phyloP scores from a whole-genome alignment of 1,140 invertebrate species.

The Branchinecta lynchi region DNA sequence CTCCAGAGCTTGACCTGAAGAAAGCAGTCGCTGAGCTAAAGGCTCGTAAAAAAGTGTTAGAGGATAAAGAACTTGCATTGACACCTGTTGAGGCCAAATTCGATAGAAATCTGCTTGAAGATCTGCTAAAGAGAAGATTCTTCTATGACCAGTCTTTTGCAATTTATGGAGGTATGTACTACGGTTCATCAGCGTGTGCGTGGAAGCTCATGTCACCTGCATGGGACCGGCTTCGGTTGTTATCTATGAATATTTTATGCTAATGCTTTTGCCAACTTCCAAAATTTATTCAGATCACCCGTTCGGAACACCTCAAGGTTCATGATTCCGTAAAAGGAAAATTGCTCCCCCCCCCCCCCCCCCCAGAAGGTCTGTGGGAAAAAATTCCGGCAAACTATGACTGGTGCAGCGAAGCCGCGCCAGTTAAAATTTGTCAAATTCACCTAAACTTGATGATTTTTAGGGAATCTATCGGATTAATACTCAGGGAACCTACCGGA shows the following conservation, averaged over 20 bases:
- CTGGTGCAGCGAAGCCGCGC: too few species aligned
- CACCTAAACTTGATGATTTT: too few species aligned
- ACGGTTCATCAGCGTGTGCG: conserved; percentile 16
- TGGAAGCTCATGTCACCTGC: not conserved
- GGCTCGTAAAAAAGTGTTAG: conserved; percentile 70
- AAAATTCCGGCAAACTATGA: too few species aligned
- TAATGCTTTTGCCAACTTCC: not conserved
- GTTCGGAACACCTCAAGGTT: too few species aligned
- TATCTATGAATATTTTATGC: not conserved
- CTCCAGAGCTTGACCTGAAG: conserved; percentile 78
- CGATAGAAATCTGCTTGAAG: conserved; percentile 87
- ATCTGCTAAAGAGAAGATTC: conserved; percentile 89
- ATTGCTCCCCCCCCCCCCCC: too few species aligned
- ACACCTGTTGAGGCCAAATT: conserved; percentile 54
- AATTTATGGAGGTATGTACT: conserved; percentile 79
- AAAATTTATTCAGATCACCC: not conserved
- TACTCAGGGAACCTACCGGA: too few species aligned
- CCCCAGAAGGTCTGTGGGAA: too few species aligned
- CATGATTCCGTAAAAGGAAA: too few species aligned
- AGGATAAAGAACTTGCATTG: conserved; percentile 81
- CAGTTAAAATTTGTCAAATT: too few species aligned
- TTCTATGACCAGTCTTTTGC: conserved; percentile 98
- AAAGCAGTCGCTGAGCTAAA: conserved; percentile 87
- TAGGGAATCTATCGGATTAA: too few species aligned
- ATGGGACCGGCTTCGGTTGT: not conserved